Evolutionary conservation across 64 coral and sea anemone species (phyloP), one percentile per base, ranked within the genome.

Genomic region (Porites australiensis): DNA sequence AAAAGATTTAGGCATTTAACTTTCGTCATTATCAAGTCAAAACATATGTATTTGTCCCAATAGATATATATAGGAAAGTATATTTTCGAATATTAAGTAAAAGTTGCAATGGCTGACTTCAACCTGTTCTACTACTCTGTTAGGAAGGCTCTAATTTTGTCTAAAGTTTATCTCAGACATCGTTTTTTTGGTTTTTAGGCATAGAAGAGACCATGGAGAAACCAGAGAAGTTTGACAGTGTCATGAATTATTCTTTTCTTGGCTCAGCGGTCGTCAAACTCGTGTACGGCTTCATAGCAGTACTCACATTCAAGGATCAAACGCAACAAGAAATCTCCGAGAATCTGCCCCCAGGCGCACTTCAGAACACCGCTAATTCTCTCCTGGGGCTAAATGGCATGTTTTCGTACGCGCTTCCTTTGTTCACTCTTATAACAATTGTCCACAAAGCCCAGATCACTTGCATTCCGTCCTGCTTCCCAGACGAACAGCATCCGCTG

Each of bases 171-270:
- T 9, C 54, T 57, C 54, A 7, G 54, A 1, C 7, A 9, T 9
- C 12, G 54, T 57, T 57, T 19, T 76, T 1, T 76, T 7, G 19
- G 14, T 16, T 37, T 37, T 37, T 46, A 76, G 94, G 91, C 0
- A 96, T 99, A 44, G 98, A 99, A 79, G 98, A 99, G 69, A 91
- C 90, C 16, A 99, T 99, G 98, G 78, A 77, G 22, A 84, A 22
- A 13, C 94, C 94, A 27, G 90, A 96, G 49, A 64, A 72, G 13
- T 96, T 96, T 66, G 65, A 92, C 22, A 75, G 73, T 13, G 83
- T 96, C 10, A 96, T 96, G 94, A 96, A 96, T 60, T 92, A 92
- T 79, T 92, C 90, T 13, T 96, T 88, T 44, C 14, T 87, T 4
- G 74, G 88, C 43, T 92, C 94, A 11, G 90, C 90, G 7, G 2